Evolutionary conservation across 30 jellyfish, hydroid and myxozoan genomes (phyloP), one percentile per base, ranked within the genome.

Genomic region (Phacellophora camtschatica): DNA sequence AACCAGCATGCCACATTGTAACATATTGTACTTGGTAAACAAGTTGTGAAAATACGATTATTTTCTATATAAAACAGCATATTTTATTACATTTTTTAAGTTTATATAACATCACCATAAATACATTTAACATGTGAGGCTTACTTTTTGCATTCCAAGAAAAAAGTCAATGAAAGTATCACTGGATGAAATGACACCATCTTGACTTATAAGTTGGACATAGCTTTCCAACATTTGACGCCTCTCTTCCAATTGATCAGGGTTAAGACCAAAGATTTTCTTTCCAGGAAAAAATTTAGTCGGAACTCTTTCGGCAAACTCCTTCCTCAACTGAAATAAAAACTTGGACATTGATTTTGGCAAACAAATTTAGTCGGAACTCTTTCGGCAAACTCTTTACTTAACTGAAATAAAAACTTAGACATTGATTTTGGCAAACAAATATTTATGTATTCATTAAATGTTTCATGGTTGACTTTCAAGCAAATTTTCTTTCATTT

Each of bases 221-320:
- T 45, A 90, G 45, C 55, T 76, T 51, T 90, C 98, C 77, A 90
- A 73, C 43, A 35, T 50, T 12, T 77, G 87, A 19, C 98, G 73
- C 8, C 98, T 33, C 42, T 90, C 98, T 77, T 90, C 96, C 61
- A 90, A 54, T 68, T 90, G 98, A 23, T 84, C 95, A 22, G 87
- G 62, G 13, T 85, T 64, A 24, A 90, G 71, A 27, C 92, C 56
- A 76, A 90, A 90, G 20, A 90, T 67, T 81, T 84, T 90, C 77
- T 90, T 90, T 7, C 95, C 88, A 22, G 98, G 98, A 59, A 90
- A 90, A 2, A 62, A 66, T 62, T 64, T 84, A 24, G 91, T 20
- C 9, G 96, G 96, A 8, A 85, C 90, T 32, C 49, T 51, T 36
- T 71, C 86, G 20, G 89, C 95, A 77, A 76, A 90, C 27, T 78